phyloP scores from a whole-genome alignment of 2,888 invertebrate species.

The Ommatoiulus sabulosus region DNA sequence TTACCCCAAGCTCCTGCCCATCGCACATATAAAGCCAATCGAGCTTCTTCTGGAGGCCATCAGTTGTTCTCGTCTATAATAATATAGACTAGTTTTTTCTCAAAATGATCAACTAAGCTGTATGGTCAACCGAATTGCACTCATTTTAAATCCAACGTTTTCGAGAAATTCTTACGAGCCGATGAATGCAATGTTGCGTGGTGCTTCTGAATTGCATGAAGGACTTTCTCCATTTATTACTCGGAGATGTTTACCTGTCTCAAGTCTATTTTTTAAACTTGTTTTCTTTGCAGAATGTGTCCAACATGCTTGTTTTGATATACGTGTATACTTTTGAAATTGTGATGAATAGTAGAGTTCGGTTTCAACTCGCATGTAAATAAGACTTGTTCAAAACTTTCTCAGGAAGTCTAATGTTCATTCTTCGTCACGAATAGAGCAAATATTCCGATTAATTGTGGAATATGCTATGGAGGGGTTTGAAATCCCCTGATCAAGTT shows the following conservation, averaged over 20 bases:
- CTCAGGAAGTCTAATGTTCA: no score
- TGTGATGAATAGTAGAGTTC: background rate
- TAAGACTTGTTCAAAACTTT: no score
- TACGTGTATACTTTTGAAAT: background rate
- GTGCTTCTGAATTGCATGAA: background rate
- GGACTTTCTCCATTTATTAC: background rate
- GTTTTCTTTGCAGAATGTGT: background rate
- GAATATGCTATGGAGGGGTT: no score
- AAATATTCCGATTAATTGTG: no score
- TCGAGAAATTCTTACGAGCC: background rate
- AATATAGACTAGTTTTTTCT: conserved; percentile 19
- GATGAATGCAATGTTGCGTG: background rate
- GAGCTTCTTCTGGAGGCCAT: conserved; percentile 22
- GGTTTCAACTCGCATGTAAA: no score
- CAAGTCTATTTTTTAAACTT: background rate
- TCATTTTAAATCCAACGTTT: conserved; percentile 24
- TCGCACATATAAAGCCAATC: conserved; percentile 42
- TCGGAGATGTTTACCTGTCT: background rate
- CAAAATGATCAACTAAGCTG: conserved; percentile 43
- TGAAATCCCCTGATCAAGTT: no score
- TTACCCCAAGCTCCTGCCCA: conserved; percentile 7
- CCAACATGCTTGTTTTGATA: background rate
- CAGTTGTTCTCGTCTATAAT: background rate
- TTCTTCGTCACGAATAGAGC: no score
- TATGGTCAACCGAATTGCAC: conserved; percentile 31